phyloP scores from a whole-genome alignment of 2,113 vertebrate genomes.

The Camarhynchus parvulus region DNA sequence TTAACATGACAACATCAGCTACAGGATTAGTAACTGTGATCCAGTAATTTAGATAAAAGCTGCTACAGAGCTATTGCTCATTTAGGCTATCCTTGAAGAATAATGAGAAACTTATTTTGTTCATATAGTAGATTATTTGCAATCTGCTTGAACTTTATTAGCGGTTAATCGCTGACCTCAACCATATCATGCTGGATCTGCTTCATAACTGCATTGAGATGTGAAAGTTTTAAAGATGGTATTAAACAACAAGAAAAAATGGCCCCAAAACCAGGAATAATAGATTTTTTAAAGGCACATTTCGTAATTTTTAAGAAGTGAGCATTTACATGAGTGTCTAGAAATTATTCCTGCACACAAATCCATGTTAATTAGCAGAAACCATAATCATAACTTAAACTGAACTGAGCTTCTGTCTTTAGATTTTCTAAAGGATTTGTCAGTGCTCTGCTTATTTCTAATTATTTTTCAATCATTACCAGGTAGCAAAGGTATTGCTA shows the following conservation, averaged over 20 bases:
- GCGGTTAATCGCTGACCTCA: background rate
- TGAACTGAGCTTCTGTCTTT: background rate
- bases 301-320: background rate
- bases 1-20: constrained; percentile 44
- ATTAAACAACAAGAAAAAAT: background rate
- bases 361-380: background rate
- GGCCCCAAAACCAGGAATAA: background rate
- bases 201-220: background rate
- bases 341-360: background rate
- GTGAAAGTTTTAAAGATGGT: background rate
- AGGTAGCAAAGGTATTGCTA: background rate
- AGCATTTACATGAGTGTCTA: background rate
- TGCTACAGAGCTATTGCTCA: background rate
- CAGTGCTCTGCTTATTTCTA: background rate
- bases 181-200: background rate
- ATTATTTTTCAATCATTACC: background rate
- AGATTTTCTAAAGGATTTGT: background rate
- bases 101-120: constrained; percentile 32
- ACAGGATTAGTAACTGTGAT: constrained; percentile 37
- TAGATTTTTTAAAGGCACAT: background rate
- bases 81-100: constrained; percentile 13
- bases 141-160: constrained; percentile 16
- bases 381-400: background rate
- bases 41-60: constrained; percentile 29
- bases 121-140: background rate